phyloP scores from a whole-genome alignment of 2,888 invertebrate species.

The Desoria tigrina region DNA sequence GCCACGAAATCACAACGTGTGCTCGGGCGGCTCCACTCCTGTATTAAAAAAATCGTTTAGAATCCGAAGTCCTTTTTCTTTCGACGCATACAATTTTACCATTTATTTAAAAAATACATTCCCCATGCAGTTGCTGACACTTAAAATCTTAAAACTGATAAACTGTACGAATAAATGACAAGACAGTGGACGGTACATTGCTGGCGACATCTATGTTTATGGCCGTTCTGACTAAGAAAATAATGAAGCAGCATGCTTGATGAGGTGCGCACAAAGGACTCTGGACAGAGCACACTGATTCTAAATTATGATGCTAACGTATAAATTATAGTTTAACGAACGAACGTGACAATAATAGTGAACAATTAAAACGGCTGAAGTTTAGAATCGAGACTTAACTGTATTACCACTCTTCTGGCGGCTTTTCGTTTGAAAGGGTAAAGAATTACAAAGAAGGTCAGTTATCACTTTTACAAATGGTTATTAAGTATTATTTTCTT shows the following conservation, averaged over 20 bases:
- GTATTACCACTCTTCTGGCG: slow-evolving; percentile 52
- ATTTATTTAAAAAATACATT: not conserved
- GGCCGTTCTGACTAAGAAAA: no score
- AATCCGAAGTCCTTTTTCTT: not conserved
- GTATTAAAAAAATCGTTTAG: slow-evolving; percentile 2
- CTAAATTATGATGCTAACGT: no score
- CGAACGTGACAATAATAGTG: not conserved
- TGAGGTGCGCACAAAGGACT: no score
- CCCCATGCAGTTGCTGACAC: not conserved
- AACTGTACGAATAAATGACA: not conserved
- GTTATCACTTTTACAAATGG: slow-evolving; percentile 1
- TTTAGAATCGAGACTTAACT: slow-evolving; percentile 50
- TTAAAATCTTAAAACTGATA: not conserved
- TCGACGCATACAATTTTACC: not conserved
- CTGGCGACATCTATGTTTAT: no score
- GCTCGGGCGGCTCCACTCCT: slow-evolving; percentile 54
- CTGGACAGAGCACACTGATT: no score
- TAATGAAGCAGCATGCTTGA: no score
- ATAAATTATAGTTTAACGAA: not conserved
- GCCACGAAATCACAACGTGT: slow-evolving; percentile 54
- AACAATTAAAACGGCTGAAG: slow-evolving; percentile 20
- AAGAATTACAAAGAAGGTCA: slow-evolving; percentile 16
- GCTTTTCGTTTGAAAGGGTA: slow-evolving; percentile 31
- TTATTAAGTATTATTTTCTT: not conserved
- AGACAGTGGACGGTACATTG: no score